A percentile compares a stretch with the other conserved stretches of the same genome.
These are phyloP conservation scores for Podargus strigoides DNA, from an alignment of 2,797 vertebrate genomes.

Conservation along the genomic window DNA sequence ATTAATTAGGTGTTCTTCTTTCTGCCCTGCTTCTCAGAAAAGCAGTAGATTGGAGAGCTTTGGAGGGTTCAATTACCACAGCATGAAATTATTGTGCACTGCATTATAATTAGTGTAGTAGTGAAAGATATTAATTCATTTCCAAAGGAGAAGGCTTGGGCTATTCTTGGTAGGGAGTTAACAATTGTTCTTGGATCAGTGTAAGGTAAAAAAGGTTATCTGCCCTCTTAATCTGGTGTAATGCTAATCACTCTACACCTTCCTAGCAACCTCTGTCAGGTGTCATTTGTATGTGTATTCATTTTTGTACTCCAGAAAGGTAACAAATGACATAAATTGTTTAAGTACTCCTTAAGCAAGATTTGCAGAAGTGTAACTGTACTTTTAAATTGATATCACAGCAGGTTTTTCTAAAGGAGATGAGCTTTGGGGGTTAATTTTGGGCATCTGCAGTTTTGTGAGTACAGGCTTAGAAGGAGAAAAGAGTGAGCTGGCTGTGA, in stretches of 20 bases:
- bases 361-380: background rate
- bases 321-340: background rate
- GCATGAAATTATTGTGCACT: slow-evolving; percentile 22
- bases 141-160: background rate
- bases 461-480: background rate
- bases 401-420: background rate
- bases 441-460: background rate
- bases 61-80: slow-evolving; percentile 32
- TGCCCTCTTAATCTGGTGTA: slow-evolving; percentile 29
- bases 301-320: background rate
- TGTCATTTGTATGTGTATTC: background rate
- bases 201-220: slow-evolving; percentile 39
- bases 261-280: background rate
- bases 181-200: slow-evolving; percentile 3
- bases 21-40: slow-evolving; percentile 33
- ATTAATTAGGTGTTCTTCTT: slow-evolving; percentile 48
- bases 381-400: background rate
- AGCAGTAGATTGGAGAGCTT: slow-evolving; percentile 1
- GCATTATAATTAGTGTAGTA: background rate
- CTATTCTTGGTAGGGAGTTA: slow-evolving; percentile 31
- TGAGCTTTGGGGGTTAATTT: slow-evolving; percentile 1
- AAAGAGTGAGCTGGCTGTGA: background rate
- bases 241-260: background rate
- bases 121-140: background rate
- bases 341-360: background rate